These are phyloP conservation scores for Gavialis gangeticus DNA, from an alignment of 2,113 vertebrate species.

Conservation along the genomic window DNA sequence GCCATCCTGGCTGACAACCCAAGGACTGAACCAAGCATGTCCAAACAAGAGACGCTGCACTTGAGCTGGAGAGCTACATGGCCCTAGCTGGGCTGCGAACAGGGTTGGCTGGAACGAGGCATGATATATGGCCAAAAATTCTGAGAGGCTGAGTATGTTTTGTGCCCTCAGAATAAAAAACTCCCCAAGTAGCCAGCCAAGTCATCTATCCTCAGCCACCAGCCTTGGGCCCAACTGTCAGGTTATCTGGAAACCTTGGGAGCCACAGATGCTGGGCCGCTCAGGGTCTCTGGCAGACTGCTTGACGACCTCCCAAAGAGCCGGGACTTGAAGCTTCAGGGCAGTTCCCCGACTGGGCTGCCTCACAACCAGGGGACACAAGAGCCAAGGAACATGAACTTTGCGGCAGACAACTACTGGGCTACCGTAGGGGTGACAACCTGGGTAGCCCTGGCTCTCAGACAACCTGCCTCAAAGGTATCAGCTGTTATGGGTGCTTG, in stretches of 20 bases:
- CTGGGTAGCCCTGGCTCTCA: not conserved
- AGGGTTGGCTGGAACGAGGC: not conserved
- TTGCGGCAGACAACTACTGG: accelerated
- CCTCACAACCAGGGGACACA: not conserved
- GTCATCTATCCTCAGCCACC: too few species aligned
- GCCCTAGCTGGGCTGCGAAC: not conserved
- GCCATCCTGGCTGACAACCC: not conserved
- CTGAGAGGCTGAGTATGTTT: not conserved
- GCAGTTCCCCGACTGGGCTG: not conserved
- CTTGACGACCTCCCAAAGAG: not conserved
- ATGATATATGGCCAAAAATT: not conserved
- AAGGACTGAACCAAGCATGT: not conserved
- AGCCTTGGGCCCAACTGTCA: not conserved
- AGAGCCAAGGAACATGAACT: not conserved
- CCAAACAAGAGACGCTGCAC: not conserved
- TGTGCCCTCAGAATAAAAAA: not conserved
- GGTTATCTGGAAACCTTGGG: not conserved
- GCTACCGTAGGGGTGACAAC: too few species aligned
- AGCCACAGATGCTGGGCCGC: too few species aligned
- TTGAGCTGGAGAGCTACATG: accelerated
- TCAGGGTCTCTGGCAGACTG: not conserved
- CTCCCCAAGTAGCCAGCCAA: too few species aligned
- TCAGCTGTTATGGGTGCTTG: not conserved
- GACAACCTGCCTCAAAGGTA: not conserved
- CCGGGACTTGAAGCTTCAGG: not conserved